Conservation (phyloP, 2,113 vertebrate species). For the Thamnaconus septentrionalis region DNA sequence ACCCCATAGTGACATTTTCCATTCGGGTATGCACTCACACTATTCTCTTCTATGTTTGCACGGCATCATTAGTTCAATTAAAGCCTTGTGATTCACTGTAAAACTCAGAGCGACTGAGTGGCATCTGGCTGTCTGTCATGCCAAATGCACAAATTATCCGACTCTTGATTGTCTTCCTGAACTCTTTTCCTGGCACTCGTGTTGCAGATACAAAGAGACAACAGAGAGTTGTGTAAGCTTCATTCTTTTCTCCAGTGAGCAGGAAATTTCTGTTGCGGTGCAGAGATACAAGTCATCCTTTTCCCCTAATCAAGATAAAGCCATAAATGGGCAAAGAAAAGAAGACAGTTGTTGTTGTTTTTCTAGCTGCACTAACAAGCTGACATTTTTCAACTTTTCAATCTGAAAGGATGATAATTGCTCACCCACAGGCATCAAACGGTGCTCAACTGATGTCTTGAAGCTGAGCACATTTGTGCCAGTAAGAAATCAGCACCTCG, state of each 20-base stretch:
- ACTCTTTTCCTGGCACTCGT: conserved; percentile 34
- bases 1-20: conserved; percentile 16
- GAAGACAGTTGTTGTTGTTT: conserved; percentile 13
- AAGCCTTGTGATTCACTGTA: conserved; percentile 13
- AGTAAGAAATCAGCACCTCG: conserved; percentile 7
- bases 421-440: no score
- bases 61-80: conserved; percentile 20
- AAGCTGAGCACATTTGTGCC: not conserved
- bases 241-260: conserved; percentile 31
- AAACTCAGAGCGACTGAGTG: conserved; percentile 7
- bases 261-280: conserved; percentile 33
- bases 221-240: conserved; percentile 47
- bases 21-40: conserved; percentile 25
- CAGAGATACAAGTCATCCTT: conserved; percentile 39
- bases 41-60: conserved; percentile 18
- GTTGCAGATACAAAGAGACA: conserved; percentile 24
- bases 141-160: conserved; percentile 18
- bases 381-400: not conserved
- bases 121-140: conserved; percentile 14
- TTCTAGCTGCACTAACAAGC: conserved; percentile 3
- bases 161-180: conserved; percentile 35
- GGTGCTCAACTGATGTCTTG: no score
- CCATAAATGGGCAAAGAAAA: not conserved
- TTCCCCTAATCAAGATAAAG: conserved; percentile 28
- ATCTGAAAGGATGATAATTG: not conserved